Percentiles rank a stretch among this genome's conserved stretches.
Conservation (phyloP, 2,113 vertebrate genomes). For the Butorides virescens region DNA sequence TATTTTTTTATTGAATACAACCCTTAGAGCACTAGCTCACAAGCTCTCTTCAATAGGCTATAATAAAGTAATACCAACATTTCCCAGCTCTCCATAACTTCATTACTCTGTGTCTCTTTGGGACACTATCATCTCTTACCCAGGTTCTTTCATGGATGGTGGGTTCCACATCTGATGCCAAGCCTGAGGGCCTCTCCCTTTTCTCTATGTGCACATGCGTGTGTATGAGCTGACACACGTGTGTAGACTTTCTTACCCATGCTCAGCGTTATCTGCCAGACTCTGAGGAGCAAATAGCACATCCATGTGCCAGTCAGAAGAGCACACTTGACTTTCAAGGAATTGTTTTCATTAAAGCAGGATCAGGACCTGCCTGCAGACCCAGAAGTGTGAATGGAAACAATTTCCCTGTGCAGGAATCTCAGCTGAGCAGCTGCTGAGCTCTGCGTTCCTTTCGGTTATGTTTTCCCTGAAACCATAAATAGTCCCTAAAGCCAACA, state of each 20-base stretch:
- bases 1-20: constrained; percentile 64
- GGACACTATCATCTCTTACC: not conserved
- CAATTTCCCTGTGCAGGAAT: not conserved
- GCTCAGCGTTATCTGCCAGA: not conserved
- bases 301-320: not conserved
- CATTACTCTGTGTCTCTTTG: constrained; percentile 40
- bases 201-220: too few species aligned
- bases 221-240: not conserved
- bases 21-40: constrained; percentile 36
- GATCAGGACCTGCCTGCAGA: not conserved
- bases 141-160: not conserved
- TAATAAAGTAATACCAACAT: constrained; percentile 66
- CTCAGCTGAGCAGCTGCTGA: constrained; percentile 46
- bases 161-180: not conserved
- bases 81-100: constrained; percentile 53
- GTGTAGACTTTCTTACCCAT: not conserved
- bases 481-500: not conserved
- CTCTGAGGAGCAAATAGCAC: not conserved
- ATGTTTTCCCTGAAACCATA: not conserved
- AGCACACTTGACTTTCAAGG: not conserved
- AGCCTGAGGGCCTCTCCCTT: not conserved
- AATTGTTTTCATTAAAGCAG: not conserved
- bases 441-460: not conserved
- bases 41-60: constrained; percentile 13
- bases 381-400: constrained; percentile 19